phyloP scores from a whole-genome alignment of 2,888 invertebrate species.

The Sminthurinus aureus region DNA sequence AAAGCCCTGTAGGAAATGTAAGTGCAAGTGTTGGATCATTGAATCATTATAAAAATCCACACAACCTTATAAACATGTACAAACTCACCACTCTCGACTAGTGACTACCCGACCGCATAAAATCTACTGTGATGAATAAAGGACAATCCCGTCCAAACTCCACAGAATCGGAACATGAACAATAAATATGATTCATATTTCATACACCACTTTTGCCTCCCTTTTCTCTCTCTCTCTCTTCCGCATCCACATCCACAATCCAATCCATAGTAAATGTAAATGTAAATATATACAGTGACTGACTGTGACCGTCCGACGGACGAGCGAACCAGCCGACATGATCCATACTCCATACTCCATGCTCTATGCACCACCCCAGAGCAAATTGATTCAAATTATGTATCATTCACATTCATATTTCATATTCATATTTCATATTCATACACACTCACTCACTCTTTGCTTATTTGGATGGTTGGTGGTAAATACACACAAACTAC shows the following conservation, averaged over 20 bases:
- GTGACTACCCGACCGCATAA: not conserved
- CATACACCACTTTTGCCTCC: not conserved
- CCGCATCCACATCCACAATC: not conserved
- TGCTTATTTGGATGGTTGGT: constrained; percentile 15
- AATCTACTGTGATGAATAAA: not conserved
- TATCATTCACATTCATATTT: constrained; percentile 43
- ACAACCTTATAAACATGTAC: constrained; percentile 15
- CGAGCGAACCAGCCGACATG: constrained; percentile 22
- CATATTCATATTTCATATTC: constrained; percentile 33
- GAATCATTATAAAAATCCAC: constrained; percentile 35
- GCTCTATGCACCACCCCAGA: constrained; percentile 22
- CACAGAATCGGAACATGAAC: too few relatives aligned
- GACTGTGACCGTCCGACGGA: too few relatives aligned
- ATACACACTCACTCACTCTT: constrained; percentile 26
- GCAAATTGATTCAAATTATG: constrained; percentile 42
- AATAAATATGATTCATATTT: too few relatives aligned
- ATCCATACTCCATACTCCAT: not conserved
- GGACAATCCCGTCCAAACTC: too few relatives aligned
- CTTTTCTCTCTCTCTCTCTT: constrained; percentile 16
- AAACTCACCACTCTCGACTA: not conserved
- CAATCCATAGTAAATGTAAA: not conserved
- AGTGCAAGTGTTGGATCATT: constrained; percentile 34
- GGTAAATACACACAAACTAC: constrained; percentile 45
- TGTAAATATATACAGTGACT: constrained; percentile 1
- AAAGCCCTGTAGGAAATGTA: constrained; percentile 13